These are phyloP conservation scores for Portevinia maculata DNA, from an alignment of 2,888 invertebrate species.

Conservation along the genomic window DNA sequence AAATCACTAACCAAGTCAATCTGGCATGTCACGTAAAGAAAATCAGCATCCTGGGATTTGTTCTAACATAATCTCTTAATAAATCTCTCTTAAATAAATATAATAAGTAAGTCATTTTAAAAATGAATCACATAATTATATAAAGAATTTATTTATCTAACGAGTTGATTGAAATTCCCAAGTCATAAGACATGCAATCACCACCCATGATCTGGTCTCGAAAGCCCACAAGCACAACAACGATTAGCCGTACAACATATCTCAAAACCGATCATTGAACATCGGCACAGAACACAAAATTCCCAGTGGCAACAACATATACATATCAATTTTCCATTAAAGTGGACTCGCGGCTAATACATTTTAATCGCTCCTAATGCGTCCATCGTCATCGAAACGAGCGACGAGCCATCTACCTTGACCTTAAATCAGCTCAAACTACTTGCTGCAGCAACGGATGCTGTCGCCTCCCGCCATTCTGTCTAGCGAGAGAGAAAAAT, in stretches of 20 bases:
- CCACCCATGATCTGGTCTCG: slow-evolving; percentile 18
- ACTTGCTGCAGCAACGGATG: slow-evolving; percentile 3
- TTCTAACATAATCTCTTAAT: no score
- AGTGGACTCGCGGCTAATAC: slow-evolving; percentile 37
- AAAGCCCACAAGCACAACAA: slow-evolving; percentile 1
- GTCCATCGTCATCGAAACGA: neutral
- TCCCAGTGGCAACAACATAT: slow-evolving; percentile 45
- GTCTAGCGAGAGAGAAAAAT: slow-evolving; percentile 20
- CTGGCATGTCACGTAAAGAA: no score
- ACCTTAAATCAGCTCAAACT: slow-evolving; percentile 53
- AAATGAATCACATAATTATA: no score
- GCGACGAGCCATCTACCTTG: slow-evolving; percentile 55
- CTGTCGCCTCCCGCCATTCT: slow-evolving; percentile 34
- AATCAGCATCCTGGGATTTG: no score
- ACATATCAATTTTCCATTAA: slow-evolving; percentile 36
- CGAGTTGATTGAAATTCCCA: slow-evolving; percentile 3
- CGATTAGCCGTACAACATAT: slow-evolving; percentile 12
- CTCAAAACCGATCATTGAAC: slow-evolving; percentile 28
- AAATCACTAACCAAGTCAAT: no score
- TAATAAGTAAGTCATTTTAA: no score
- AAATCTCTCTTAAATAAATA: no score
- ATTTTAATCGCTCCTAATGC: slow-evolving; percentile 49
- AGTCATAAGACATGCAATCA: slow-evolving; percentile 3
- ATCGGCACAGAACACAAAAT: slow-evolving; percentile 31
- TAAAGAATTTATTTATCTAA: no score